Percentiles rank a stretch among this genome's conserved stretches.
These are phyloP conservation scores for Agapornis roseicollis DNA, from an alignment of 2,113 vertebrate species.

Conservation along the genomic window DNA sequence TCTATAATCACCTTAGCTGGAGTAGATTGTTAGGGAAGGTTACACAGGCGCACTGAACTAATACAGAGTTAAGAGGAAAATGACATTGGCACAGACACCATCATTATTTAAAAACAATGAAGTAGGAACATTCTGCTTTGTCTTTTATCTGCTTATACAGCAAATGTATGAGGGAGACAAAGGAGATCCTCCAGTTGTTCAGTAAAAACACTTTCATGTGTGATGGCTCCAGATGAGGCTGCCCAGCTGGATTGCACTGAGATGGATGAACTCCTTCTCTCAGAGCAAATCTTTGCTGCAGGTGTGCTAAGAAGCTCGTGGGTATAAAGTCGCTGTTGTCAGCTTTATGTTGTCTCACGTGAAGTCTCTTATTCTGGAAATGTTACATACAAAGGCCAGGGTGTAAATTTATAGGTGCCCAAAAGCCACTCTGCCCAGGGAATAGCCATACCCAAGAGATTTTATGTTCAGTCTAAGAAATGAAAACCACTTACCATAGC, in stretches of 20 bases:
- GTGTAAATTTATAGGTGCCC: not conserved
- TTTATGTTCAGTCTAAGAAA: slow-evolving; percentile 27
- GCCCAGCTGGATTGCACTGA: not conserved
- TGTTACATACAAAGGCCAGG: not conserved
- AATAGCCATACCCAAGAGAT: slow-evolving; percentile 1
- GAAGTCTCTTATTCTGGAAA: not conserved
- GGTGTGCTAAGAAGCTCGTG: not conserved
- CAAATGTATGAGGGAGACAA: not conserved
- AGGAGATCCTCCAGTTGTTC: accelerated
- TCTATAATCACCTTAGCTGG: not conserved
- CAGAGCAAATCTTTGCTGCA: not conserved
- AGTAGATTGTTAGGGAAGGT: not conserved
- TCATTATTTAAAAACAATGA: not conserved
- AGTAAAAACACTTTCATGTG: not conserved
- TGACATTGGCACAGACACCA: not conserved
- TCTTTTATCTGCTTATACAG: not conserved
- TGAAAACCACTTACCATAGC: not conserved
- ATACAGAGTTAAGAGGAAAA: not conserved
- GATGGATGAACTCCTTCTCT: not conserved
- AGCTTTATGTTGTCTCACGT: not conserved
- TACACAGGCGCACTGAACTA: not conserved
- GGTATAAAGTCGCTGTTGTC: not conserved
- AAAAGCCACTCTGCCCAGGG: not conserved
- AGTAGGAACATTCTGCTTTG: not conserved
- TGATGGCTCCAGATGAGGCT: not conserved